Conservation (phyloP, 2,888 invertebrate genomes). For the Thyatira batis region DNA sequence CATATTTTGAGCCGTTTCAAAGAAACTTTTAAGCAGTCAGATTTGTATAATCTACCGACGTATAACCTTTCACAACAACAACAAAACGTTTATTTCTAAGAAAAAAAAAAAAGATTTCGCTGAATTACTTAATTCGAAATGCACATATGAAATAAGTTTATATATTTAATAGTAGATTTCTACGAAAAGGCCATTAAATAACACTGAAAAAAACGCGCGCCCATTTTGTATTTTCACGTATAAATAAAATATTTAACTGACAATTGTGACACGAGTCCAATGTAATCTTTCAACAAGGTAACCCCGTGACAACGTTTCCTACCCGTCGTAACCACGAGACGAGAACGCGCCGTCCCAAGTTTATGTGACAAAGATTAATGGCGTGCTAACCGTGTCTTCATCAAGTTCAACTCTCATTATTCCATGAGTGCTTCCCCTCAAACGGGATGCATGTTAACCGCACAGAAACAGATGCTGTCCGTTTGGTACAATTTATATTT, state of each 20-base stretch:
- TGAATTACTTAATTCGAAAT: neutral
- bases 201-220: neutral
- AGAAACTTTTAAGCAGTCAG: too few species aligned
- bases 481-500: slow-evolving; percentile 16
- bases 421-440: slow-evolving; percentile 31
- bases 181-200: too few species aligned
- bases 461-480: slow-evolving; percentile 37
- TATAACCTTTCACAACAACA: neutral
- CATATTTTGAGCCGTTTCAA: too few species aligned
- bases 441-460: slow-evolving; percentile 40
- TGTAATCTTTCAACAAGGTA: slow-evolving; percentile 3
- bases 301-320: slow-evolving; percentile 1
- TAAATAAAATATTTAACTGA: too few species aligned
- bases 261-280: neutral
- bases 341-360: slow-evolving; percentile 23
- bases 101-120: neutral
- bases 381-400: slow-evolving; percentile 62
- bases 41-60: too few species aligned
- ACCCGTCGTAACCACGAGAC: slow-evolving; percentile 5
- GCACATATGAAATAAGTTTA: neutral
- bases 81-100: neutral
- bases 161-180: too few species aligned
- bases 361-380: slow-evolving; percentile 53
- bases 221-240: too few species aligned
- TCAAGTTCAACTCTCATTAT: slow-evolving; percentile 65